A percentile compares a stretch with the other conserved stretches of the same genome.
Evolutionary conservation across 1,140 invertebrate genomes (phyloP).

Genomic region (Drosophila asahinai): DNA sequence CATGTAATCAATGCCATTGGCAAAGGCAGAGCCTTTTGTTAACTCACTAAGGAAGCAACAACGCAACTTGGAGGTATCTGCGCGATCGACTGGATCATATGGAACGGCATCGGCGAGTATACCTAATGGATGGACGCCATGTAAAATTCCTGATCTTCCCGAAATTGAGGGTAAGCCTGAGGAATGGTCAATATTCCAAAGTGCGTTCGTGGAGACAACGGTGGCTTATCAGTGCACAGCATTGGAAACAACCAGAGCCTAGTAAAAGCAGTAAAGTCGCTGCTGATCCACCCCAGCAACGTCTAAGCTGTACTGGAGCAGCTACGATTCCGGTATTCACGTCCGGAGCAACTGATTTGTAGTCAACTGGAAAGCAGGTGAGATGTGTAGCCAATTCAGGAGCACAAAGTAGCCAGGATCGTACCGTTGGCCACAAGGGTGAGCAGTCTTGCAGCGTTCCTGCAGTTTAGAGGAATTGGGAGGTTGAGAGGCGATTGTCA

Average conservation of each 20-base stretch:
- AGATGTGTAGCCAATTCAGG: slow-evolving; percentile 9
- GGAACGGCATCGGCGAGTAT: not conserved
- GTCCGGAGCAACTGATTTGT: slow-evolving; percentile 14
- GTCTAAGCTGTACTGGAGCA: not conserved
- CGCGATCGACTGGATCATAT: not conserved
- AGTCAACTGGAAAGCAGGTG: slow-evolving; percentile 7
- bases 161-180: slow-evolving; percentile 17
- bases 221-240: not conserved
- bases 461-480: not conserved
- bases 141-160: slow-evolving; percentile 7
- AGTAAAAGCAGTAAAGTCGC: slow-evolving; percentile 11
- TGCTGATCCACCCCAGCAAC: slow-evolving; percentile 7
- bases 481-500: too few relatives aligned
- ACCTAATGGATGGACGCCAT: not conserved
- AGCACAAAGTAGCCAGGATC: slow-evolving; percentile 7
- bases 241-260: slow-evolving; percentile 7
- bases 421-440: slow-evolving; percentile 7
- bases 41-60: not conserved
- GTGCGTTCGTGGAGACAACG: not conserved
- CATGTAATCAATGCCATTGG: too few relatives aligned
- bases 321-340: not conserved
- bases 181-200: slow-evolving; percentile 16
- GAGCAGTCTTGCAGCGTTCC: slow-evolving; percentile 13
- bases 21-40: too few relatives aligned
- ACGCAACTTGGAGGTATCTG: not conserved